phyloP scores from a whole-genome alignment of 2,113 vertebrate species.

The Coracopsis vasa region DNA sequence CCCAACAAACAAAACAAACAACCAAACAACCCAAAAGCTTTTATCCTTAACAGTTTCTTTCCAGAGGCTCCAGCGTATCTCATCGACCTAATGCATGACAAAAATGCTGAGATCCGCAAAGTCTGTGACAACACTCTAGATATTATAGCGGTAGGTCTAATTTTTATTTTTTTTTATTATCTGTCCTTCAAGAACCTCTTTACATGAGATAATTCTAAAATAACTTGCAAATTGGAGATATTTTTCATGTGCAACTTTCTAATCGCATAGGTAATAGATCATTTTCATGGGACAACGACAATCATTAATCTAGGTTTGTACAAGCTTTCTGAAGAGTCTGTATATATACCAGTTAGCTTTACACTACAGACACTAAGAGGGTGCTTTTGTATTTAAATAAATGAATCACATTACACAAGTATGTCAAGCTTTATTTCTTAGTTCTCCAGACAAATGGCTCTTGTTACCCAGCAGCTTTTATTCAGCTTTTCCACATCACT shows the following conservation, averaged over 20 bases:
- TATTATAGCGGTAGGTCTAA: conserved; percentile 91
- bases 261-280: neutral
- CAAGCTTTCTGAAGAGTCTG: neutral
- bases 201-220: neutral
- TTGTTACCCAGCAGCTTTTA: conserved; percentile 4
- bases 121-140: conserved; percentile 97
- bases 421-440: neutral
- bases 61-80: conserved; percentile 96
- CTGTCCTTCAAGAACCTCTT: neutral
- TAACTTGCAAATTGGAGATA: neutral
- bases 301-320: neutral
- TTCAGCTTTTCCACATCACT: neutral
- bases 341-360: neutral
- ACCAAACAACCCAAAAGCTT: neutral
- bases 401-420: neutral
- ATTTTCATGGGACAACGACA: neutral
- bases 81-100: conserved; percentile 97
- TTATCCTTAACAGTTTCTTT: conserved; percentile 74
- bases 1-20: too few species aligned
- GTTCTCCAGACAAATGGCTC: conserved; percentile 5
- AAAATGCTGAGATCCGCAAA: conserved; percentile 93
- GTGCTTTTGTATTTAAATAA: neutral
- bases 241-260: neutral
- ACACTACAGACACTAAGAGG: neutral
- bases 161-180: neutral